phyloP scores from a whole-genome alignment of 2,113 vertebrate species.

The Notothenia rossii region DNA sequence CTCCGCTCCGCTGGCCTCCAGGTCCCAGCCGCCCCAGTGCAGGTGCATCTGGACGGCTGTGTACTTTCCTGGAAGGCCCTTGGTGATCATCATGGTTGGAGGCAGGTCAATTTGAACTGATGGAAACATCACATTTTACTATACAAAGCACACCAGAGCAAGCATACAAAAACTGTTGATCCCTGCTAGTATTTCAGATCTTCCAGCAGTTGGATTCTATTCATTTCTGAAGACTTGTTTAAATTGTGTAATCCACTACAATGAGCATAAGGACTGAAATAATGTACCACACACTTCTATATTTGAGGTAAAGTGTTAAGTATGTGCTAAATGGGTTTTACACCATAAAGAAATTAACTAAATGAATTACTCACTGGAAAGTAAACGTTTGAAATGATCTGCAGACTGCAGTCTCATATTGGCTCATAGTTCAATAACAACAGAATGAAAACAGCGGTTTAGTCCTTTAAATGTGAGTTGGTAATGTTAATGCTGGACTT shows the following conservation, averaged over 20 bases:
- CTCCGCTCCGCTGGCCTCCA: constrained; percentile 90
- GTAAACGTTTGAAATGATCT: neutral
- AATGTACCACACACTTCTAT: neutral
- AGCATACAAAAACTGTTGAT: neutral
- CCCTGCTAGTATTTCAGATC: too few species aligned
- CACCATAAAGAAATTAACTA: neutral
- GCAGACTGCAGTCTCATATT: neutral
- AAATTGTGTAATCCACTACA: neutral
- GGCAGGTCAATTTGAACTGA: constrained; percentile 91
- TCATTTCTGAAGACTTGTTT: neutral
- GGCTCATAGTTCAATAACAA: neutral
- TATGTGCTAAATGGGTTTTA: neutral
- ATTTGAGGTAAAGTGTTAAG: neutral
- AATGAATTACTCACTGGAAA: neutral
- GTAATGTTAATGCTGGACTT: too few species aligned
- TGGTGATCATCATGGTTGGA: constrained; percentile 83
- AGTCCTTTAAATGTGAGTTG: neutral
- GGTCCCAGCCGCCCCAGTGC: constrained; percentile 91
- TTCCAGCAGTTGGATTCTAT: neutral
- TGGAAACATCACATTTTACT: constrained; percentile 16
- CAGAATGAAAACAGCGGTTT: neutral
- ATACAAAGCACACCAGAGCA: neutral
- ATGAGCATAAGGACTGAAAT: neutral
- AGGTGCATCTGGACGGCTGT: constrained; percentile 91
- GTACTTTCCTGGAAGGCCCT: constrained; percentile 81